Evolutionary conservation across 2,113 vertebrate genomes (phyloP), one percentile per base, ranked within the genome.

Genomic region (Oreotrochilus melanogaster): DNA sequence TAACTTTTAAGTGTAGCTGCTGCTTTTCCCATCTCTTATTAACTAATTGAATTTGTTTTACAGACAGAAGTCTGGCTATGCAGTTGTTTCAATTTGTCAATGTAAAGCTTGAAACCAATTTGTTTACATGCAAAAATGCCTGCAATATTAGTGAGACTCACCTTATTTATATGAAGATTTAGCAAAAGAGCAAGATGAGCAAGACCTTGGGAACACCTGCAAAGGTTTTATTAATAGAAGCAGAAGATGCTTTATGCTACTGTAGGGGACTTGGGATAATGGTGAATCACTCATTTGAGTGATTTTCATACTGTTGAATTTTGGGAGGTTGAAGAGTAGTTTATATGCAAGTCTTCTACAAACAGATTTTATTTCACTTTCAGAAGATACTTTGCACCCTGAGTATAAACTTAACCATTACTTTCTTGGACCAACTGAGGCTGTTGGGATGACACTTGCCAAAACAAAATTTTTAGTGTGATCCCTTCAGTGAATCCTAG

Each of bases 81-180:
- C 78, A n/a, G 42, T 69, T 87, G 28, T 81, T 90, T 89, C 62
- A 47, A 43, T 67, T 74, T 88, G 72, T 81, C 80, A 51, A 43
- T 72, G 81, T 87, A 66, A 82, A 88, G 73, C 86, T 92, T 89
- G 91, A 94, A 95, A 94, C 73, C 50, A 15, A 48, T 71, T 92
- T 93, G 82, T 95, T 88, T 93, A 96, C 86, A 54, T 95, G 91
- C 71, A 73, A 60, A 92, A 83, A 88, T 51, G 33, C 76, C 83
- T 95, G 92, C 78, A 51, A 73, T 74, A 81, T 78, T 82, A 67
- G 64, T 85, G 86, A 84, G 60, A 75, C 70, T 85, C 61, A 37
- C 86, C 60, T 83, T 70, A 19, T 83, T 67, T 75, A 30, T 92
- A 37, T 89, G 76, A 93, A 91, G 58, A 84, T 37, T 89, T 91